Conservation (phyloP, 2,113 vertebrate genomes). For the Mastomys natalensis region DNA sequence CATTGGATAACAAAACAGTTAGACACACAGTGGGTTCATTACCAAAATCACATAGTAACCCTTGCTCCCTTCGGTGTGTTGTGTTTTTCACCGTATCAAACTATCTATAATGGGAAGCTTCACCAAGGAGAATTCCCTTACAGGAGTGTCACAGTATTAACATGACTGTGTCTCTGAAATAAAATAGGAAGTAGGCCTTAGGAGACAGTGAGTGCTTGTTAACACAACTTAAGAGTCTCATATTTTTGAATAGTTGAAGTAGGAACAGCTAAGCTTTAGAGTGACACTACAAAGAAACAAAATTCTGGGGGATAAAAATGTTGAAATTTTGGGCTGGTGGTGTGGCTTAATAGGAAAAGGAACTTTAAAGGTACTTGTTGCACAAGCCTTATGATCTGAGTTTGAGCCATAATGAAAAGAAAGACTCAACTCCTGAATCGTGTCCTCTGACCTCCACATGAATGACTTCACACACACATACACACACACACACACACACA, state of each 20-base stretch:
- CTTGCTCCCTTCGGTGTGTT: rapidly evolving
- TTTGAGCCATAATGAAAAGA: neutral
- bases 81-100: neutral
- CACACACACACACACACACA: no score
- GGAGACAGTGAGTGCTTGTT: neutral
- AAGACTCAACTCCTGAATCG: neutral
- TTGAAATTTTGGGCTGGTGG: neutral
- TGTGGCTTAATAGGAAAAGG: neutral
- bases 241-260: neutral
- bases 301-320: neutral
- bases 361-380: neutral
- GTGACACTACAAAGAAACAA: neutral
- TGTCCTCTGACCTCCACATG: neutral
- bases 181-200: neutral
- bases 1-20: neutral
- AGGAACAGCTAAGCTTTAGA: neutral
- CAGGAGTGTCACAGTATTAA: neutral
- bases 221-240: neutral
- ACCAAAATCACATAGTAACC: rapidly evolving
- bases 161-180: neutral
- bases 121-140: neutral
- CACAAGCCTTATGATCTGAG: neutral
- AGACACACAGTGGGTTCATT: neutral
- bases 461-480: neutral
- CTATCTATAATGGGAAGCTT: neutral